A percentile compares a stretch with the other conserved stretches of the same genome.
Conservation (phyloP, 2,888 invertebrate species). For the Leptura quadrifasciata region DNA sequence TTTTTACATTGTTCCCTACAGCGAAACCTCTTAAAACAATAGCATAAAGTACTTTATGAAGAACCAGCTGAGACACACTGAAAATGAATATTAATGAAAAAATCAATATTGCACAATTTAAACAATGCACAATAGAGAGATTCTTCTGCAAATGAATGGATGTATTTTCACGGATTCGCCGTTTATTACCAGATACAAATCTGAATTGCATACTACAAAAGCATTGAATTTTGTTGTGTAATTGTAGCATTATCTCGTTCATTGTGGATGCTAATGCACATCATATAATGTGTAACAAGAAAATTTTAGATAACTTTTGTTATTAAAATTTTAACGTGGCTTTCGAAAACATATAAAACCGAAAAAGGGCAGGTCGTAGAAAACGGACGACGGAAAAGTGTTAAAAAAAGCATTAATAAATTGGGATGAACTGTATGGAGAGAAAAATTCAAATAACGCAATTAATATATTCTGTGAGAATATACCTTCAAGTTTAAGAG, state of each 20-base stretch:
- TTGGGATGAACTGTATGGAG: too few relatives aligned
- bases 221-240: slow-evolving; percentile 34
- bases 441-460: too few relatives aligned
- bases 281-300: slow-evolving; percentile 20
- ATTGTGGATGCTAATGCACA: slow-evolving; percentile 16
- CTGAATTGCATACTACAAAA: slow-evolving; percentile 28
- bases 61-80: not conserved
- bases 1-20: not conserved
- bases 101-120: slow-evolving; percentile 36
- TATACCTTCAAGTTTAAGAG: too few relatives aligned
- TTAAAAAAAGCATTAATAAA: too few relatives aligned
- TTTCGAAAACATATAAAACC: too few relatives aligned
- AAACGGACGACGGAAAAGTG: too few relatives aligned
- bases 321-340: too few relatives aligned
- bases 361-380: too few relatives aligned
- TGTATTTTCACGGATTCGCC: slow-evolving; percentile 35
- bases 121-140: slow-evolving; percentile 40
- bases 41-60: slow-evolving; percentile 1
- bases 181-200: slow-evolving; percentile 39
- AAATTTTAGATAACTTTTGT: slow-evolving; percentile 1
- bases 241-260: slow-evolving; percentile 24
- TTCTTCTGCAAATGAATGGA: slow-evolving; percentile 30
- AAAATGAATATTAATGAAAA: slow-evolving; percentile 34
- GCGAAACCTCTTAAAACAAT: not conserved
- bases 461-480: too few relatives aligned